A percentile compares a stretch with the other conserved stretches of the same genome.
phyloP scores from a whole-genome alignment of 2,888 invertebrate genomes.

The Heliconius cydno region DNA sequence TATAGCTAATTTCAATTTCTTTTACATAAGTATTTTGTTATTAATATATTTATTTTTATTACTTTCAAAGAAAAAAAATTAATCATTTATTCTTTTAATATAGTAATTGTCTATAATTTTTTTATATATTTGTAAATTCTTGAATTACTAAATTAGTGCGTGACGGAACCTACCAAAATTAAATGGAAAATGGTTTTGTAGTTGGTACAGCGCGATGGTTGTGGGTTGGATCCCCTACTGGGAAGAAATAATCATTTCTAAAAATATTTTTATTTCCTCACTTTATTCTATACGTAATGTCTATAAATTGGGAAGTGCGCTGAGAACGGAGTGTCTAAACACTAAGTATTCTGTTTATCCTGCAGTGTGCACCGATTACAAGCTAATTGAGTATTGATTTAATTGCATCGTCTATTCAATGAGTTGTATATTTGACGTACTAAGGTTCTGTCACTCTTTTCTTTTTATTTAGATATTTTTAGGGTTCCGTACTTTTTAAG shows the following conservation, averaged over 20 bases:
- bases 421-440: neutral
- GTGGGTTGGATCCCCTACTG: too few species aligned
- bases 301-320: too few species aligned
- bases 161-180: neutral
- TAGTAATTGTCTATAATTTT: neutral
- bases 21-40: neutral
- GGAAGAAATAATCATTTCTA: too few species aligned
- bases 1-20: neutral
- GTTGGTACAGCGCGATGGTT: neutral
- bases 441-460: neutral
- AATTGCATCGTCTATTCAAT: neutral
- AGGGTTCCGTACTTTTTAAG: too few species aligned
- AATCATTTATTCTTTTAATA: neutral
- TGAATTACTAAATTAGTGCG: neutral
- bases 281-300: too few species aligned
- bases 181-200: neutral
- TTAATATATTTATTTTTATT: neutral
- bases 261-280: too few species aligned
- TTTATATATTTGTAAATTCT: neutral
- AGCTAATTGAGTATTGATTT: neutral
- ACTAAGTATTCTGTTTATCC: neutral
- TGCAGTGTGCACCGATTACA: neutral
- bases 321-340: too few species aligned
- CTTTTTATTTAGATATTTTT: neutral
- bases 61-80: neutral